Base-by-base conservation (phyloP, 1,140 invertebrate species). In the Ditylenchus dipsaci region DNA sequence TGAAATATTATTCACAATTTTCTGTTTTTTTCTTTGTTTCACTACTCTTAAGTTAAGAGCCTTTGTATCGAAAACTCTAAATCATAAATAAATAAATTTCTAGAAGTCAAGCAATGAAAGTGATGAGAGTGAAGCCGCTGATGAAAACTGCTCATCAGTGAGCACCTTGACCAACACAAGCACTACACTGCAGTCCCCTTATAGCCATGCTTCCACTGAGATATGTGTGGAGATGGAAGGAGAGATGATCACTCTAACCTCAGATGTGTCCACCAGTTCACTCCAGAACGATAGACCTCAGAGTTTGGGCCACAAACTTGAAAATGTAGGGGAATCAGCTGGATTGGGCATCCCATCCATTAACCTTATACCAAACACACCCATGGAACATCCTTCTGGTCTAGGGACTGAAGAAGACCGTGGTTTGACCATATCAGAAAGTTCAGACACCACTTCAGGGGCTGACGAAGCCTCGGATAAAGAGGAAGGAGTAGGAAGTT, bases 291-390 rank as follows among this genome's bases (percentile, higher is more conserved):
- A 61, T n/a, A 30, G 59, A 61, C 59, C 59, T 5, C 27, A 30
- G 15, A 61, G n/a, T 7, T 17, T 61, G 59, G 59, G 42, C 11
- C 11, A 23, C 3, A 30, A 30, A 19, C 3, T 61, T 5, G 19
- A 38, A 61, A 61, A 8, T 61, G 7, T 19, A 30, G 42, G 29
- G n/a, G 27, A 61, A 29, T 33, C n/a, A 19, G 43, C 43, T 45
- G 49, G 49, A 8, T 68, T 81, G 1, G 64, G 47, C 17, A 74
- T 81, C n/a, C 80, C 80, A 19, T 71, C 68, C 0, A 81, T 81
- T 21, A 80, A 82, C 63, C 66, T 81, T 11, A 81, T 81, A 29
- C 80, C 80, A 9, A 78, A 81, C 61, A 81, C 80, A 17, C 80
- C 80, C 9, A 62, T 82, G n/a, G 81, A 77, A n/a, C 80, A 65